These are phyloP conservation scores for Clinocottus analis DNA, from an alignment of 2,113 vertebrate species.

Conservation along the genomic window DNA sequence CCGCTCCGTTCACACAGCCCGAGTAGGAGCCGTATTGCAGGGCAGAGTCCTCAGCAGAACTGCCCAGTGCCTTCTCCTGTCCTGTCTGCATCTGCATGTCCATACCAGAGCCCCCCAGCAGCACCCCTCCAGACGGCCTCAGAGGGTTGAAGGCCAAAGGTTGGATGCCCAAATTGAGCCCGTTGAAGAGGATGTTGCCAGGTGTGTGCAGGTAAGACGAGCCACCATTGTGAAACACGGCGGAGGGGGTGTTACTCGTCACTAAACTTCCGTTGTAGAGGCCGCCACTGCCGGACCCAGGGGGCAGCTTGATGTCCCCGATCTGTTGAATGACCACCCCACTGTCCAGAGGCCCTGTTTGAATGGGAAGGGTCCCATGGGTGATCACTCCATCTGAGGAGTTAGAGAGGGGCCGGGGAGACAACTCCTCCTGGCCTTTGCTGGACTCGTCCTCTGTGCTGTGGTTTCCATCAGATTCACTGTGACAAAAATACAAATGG, in stretches of 20 bases:
- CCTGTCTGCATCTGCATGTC: slow-evolving; percentile 87
- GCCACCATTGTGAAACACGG: slow-evolving; percentile 93
- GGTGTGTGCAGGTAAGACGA: slow-evolving; percentile 94
- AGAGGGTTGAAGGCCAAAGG: slow-evolving; percentile 89
- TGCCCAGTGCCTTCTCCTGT: slow-evolving; percentile 89
- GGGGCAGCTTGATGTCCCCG: slow-evolving; percentile 93
- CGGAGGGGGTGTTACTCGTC: slow-evolving; percentile 87
- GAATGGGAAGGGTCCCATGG: slow-evolving; percentile 85
- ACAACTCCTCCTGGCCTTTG: slow-evolving; percentile 96
- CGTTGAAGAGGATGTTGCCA: slow-evolving; percentile 94
- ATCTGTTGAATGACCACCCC: slow-evolving; percentile 97
- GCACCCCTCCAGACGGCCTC: slow-evolving; percentile 86
- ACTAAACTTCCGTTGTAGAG: slow-evolving; percentile 93
- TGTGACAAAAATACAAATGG: slow-evolving; percentile 56
- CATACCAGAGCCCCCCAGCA: slow-evolving; percentile 86
- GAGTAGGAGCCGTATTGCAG: slow-evolving; percentile 88
- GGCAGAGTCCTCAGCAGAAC: slow-evolving; percentile 81
- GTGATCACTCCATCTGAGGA: slow-evolving; percentile 88
- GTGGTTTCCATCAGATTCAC: slow-evolving; percentile 98
- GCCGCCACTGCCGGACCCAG: slow-evolving; percentile 86
- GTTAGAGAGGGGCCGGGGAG: slow-evolving; percentile 91
- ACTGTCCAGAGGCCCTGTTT: slow-evolving; percentile 86
- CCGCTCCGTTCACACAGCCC: slow-evolving; percentile 86
- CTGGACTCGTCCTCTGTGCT: slow-evolving; percentile 99
- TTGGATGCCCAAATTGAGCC: slow-evolving; percentile 92